These are phyloP conservation scores for Rhimphoctona megacephalus DNA, from an alignment of 2,888 invertebrate genomes.

Conservation along the genomic window DNA sequence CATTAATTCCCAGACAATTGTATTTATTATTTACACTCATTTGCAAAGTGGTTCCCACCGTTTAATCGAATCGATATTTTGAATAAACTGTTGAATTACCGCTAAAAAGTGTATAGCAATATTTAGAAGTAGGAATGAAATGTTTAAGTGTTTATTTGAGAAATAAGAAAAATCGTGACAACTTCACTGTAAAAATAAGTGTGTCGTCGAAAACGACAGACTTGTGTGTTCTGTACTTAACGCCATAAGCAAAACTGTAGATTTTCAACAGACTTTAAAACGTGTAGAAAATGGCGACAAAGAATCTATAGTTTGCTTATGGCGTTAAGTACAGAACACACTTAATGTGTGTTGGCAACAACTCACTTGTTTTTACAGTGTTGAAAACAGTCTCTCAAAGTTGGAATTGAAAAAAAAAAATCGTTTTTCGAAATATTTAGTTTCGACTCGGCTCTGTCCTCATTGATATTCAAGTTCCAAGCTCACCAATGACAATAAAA, in stretches of 20 bases:
- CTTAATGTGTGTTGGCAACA: too few relatives aligned
- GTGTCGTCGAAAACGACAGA: too few relatives aligned
- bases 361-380: too few relatives aligned
- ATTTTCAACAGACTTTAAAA: too few relatives aligned
- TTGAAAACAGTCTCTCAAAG: neutral
- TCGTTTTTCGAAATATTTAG: neutral
- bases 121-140: neutral
- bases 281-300: too few relatives aligned
- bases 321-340: too few relatives aligned
- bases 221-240: too few relatives aligned
- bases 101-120: neutral
- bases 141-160: neutral
- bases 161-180: neutral
- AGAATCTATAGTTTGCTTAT: too few relatives aligned
- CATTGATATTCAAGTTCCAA: neutral
- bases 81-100: neutral
- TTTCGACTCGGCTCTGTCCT: neutral
- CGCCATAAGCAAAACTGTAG: too few relatives aligned
- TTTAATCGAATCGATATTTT: neutral
- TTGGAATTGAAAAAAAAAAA: neutral
- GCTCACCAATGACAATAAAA: neutral
- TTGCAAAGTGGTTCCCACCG: constrained; percentile 10
- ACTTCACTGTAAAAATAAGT: too few relatives aligned
- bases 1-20: constrained; percentile 20
- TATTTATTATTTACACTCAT: constrained; percentile 19